Evolutionary conservation across 2,113 vertebrate species (phyloP).

Genomic region (Nansenia antarctica): DNA sequence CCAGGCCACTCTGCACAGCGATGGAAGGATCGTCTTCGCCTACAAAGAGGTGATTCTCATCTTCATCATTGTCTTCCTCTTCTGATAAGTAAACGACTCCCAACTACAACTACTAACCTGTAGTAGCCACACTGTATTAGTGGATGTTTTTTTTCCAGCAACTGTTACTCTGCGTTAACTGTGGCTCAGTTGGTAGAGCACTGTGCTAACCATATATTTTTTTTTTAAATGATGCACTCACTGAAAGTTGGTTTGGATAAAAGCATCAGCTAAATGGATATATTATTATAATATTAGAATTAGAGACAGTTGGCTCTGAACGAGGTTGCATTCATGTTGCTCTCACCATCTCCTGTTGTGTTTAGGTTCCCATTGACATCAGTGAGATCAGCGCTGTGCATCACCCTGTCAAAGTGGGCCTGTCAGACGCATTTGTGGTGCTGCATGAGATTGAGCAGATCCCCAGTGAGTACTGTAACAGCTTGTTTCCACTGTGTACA

Average conservation of each 20-base stretch:
- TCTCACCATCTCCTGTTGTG: slow-evolving; percentile 19
- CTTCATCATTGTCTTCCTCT: background rate
- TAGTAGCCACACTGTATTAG: too few species aligned
- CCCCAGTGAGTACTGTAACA: slow-evolving; percentile 80
- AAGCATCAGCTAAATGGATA: too few species aligned
- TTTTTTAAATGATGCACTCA: too few species aligned
- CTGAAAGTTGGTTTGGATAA: too few species aligned
- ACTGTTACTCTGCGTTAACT: background rate
- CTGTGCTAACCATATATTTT: too few species aligned
- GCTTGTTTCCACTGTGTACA: background rate
- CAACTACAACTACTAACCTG: background rate
- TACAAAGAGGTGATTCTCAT: slow-evolving; percentile 88
- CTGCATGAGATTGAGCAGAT: slow-evolving; percentile 92
- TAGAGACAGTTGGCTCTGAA: background rate
- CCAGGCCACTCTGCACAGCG: slow-evolving; percentile 87
- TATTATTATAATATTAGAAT: background rate
- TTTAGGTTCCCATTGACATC: slow-evolving; percentile 87
- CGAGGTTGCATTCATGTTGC: background rate
- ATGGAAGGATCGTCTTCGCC: slow-evolving; percentile 90
- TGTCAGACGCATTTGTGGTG: slow-evolving; percentile 95
- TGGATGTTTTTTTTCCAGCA: too few species aligned
- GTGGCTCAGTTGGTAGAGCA: background rate
- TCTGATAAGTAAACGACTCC: fast-evolving
- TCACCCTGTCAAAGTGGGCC: slow-evolving; percentile 94
- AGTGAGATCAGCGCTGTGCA: slow-evolving; percentile 85